Conservation (phyloP, 2,888 invertebrate genomes). For the Lymantria monacha region DNA sequence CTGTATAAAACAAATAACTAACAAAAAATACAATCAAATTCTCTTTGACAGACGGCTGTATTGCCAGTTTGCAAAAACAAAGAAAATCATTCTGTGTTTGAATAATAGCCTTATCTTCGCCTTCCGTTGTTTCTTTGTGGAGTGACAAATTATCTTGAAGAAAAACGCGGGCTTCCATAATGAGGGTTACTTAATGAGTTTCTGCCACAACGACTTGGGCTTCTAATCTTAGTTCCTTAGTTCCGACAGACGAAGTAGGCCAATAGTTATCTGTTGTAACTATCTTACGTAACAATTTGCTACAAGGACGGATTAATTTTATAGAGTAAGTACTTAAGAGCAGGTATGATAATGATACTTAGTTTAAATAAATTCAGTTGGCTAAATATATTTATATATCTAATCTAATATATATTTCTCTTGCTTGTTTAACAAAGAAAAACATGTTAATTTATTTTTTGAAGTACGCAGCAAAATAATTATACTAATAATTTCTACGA, state of each 20-base stretch:
- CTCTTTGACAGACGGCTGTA: not conserved
- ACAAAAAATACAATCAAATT: too few relatives aligned
- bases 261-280: not conserved
- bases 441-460: too few relatives aligned
- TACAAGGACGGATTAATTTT: not conserved
- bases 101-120: constrained; percentile 5
- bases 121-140: constrained; percentile 4
- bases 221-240: constrained; percentile 5
- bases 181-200: constrained; percentile 15
- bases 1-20: too few relatives aligned
- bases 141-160: constrained; percentile 18
- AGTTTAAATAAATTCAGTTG: too few relatives aligned
- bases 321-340: too few relatives aligned
- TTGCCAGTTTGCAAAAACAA: not conserved
- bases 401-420: too few relatives aligned
- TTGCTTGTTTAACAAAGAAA: too few relatives aligned
- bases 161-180: constrained; percentile 17
- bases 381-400: too few relatives aligned
- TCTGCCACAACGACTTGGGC: constrained; percentile 3
- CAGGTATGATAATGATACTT: too few relatives aligned
- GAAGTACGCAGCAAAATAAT: too few relatives aligned
- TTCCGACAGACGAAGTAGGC: not conserved
- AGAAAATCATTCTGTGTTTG: constrained; percentile 9
- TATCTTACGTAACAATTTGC: not conserved
- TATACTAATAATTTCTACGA: too few relatives aligned